These are phyloP conservation scores for Ceramica pisi DNA, from an alignment of 2,888 invertebrate species.

Conservation along the genomic window DNA sequence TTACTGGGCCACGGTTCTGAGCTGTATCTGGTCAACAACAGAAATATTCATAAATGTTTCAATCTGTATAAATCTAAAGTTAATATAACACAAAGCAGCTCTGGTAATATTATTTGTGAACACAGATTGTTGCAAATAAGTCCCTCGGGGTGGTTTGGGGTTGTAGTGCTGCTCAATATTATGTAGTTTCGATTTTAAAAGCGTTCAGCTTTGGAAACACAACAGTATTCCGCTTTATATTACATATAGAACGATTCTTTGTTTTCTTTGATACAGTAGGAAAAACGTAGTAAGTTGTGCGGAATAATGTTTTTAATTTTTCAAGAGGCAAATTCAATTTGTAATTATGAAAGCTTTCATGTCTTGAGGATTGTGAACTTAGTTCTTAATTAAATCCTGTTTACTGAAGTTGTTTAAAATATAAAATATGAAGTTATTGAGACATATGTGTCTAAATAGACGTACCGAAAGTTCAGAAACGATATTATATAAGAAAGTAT, in stretches of 20 bases:
- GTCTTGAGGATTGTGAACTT: slow-evolving; percentile 3
- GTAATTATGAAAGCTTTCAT: slow-evolving; percentile 29
- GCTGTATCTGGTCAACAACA: slow-evolving; percentile 34
- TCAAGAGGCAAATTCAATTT: slow-evolving; percentile 6
- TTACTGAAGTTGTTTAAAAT: slow-evolving; percentile 1
- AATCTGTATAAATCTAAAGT: slow-evolving; percentile 57
- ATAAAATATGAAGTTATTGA: neutral
- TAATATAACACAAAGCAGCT: slow-evolving; percentile 67
- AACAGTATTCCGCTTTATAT: slow-evolving; percentile 36
- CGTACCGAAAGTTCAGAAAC: neutral
- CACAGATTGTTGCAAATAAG: slow-evolving; percentile 80
- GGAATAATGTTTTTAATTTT: slow-evolving; percentile 25
- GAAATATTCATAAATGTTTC: slow-evolving; percentile 50
- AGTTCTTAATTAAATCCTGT: neutral
- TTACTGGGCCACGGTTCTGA: slow-evolving; percentile 10
- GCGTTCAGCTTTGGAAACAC: slow-evolving; percentile 51
- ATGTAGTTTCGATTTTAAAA: slow-evolving; percentile 71
- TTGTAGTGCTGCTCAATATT: slow-evolving; percentile 67
- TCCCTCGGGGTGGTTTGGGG: slow-evolving; percentile 69
- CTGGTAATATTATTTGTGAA: slow-evolving; percentile 78
- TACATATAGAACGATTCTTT: slow-evolving; percentile 3
- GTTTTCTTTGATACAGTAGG: slow-evolving; percentile 34
- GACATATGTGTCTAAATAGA: neutral
- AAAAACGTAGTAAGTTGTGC: slow-evolving; percentile 5
- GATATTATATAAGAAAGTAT: neutral